Evolutionary conservation across 1,140 invertebrate genomes (phyloP), one percentile per base, ranked within the genome.

Genomic region (Ylistrum balloti): DNA sequence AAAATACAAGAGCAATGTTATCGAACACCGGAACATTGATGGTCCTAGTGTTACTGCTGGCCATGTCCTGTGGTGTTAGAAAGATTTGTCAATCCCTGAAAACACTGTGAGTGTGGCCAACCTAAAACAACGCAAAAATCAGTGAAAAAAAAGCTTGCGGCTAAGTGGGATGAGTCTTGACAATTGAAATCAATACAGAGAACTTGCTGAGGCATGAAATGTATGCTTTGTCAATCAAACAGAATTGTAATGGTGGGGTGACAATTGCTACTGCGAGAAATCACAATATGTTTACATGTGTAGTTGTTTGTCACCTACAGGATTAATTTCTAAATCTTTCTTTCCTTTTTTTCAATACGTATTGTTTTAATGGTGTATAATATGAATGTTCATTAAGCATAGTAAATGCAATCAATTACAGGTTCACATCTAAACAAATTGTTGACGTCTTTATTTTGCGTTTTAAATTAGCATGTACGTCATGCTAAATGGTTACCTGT

Each of bases 181-280:
- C 56, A 28, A 74, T 28, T 74, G 56, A 74, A 74, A 74, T 74
- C 56, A 28, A 74, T 74, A 74, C 56, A 74, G 56, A 74, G n/a
- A n/a, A 74, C 28, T 74, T n/a, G n/a, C 56, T 74, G 56, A 74
- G 56, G 56, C 56, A n/a, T 74, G 56, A 74, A 74, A 74, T 74
- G 56, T 74, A 74, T 74, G 56, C 56, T 28, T 74, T 74, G 56
- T 74, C 15, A 11, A 28, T 74, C 22, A 74, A 74, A 74, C 28
- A 17, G 56, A 28, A 74, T 74, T n/a, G n/a, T 74, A 74, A 74
- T 74, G 5, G 56, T 74, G 56, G 56, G 56, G 17, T 74, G 56
- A 28, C 56, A 74, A n/a, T 74, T 28, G 28, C 56, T 74, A 74
- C 28, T 28, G 56, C 28, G 56, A 74, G 56, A 74, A 22, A 74